Evolutionary conservation across 2,888 invertebrate genomes (phyloP).

Genomic region (Cheilosia urbana): DNA sequence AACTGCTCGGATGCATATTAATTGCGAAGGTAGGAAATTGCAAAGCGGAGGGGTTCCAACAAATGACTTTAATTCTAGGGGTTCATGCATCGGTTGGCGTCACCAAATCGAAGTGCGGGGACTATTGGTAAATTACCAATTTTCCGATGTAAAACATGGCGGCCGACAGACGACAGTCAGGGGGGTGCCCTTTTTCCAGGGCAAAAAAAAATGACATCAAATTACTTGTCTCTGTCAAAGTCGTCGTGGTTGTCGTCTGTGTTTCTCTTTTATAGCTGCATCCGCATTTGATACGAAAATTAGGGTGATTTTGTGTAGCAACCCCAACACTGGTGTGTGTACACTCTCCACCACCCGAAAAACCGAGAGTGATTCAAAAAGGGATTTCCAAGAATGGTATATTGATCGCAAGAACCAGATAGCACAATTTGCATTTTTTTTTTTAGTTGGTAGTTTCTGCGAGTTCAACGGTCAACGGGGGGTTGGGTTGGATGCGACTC

Average conservation of each 20-base stretch:
- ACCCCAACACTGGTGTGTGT: conserved; percentile 38
- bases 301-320: conserved; percentile 65
- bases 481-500: conserved; percentile 10
- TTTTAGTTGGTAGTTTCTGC: background rate
- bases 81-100: conserved; percentile 46
- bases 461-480: conserved; percentile 53
- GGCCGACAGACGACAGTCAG: conserved; percentile 10
- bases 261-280: conserved; percentile 55
- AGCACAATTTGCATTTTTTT: conserved; percentile 62
- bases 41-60: conserved; percentile 18
- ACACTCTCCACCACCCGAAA: conserved; percentile 2
- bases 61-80: conserved; percentile 38
- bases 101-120: conserved; percentile 46
- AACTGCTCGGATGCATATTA: conserved; percentile 44
- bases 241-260: conserved; percentile 7
- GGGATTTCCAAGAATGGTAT: conserved; percentile 50
- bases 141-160: conserved; percentile 42
- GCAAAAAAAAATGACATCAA: conserved; percentile 26
- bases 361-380: conserved; percentile 31
- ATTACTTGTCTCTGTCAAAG: conserved; percentile 58
- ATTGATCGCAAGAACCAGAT: conserved; percentile 43
- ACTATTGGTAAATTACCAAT: conserved; percentile 61
- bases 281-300: conserved; percentile 63
- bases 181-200: background rate
- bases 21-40: conserved; percentile 34